A percentile compares a stretch with the other conserved stretches of the same genome.
Evolutionary conservation across 2,888 invertebrate species (phyloP).

Genomic region (Nezara viridula): DNA sequence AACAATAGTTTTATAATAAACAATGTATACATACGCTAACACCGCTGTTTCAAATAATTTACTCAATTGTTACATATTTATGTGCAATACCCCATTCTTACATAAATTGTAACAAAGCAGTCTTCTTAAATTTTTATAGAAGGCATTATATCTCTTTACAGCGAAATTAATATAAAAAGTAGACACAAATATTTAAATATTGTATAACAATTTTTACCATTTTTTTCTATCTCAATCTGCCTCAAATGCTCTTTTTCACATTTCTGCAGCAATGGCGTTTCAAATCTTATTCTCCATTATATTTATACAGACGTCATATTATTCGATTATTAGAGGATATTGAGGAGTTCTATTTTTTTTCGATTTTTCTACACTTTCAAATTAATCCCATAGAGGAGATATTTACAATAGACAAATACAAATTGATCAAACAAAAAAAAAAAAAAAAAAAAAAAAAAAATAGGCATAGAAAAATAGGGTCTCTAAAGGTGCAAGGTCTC

Average conservation of each 20-base stretch:
- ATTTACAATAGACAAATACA: not conserved
- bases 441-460: slow-evolving; percentile 29
- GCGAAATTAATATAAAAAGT: not conserved
- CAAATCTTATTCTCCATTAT: not conserved
- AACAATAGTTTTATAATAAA: not conserved
- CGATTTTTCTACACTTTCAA: not conserved
- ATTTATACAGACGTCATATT: not conserved
- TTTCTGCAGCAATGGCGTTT: not conserved
- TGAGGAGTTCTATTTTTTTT: slow-evolving; percentile 1
- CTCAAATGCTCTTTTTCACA: slow-evolving; percentile 26
- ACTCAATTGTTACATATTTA: slow-evolving; percentile 8
- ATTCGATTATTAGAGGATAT: not conserved
- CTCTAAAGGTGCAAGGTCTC: slow-evolving; percentile 52
- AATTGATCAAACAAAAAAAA: not conserved
- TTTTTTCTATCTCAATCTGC: not conserved
- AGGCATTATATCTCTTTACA: not conserved
- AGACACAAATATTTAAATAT: not conserved
- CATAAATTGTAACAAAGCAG: not conserved
- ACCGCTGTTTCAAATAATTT: not conserved
- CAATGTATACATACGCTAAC: not conserved
- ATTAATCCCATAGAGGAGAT: not conserved
- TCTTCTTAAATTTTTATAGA: not conserved
- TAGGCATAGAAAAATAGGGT: not conserved
- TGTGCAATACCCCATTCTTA: slow-evolving; percentile 1
- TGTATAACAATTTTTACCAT: not conserved